Base-by-base conservation (phyloP, 2,113 vertebrate species). In the Lampris incognitus region DNA sequence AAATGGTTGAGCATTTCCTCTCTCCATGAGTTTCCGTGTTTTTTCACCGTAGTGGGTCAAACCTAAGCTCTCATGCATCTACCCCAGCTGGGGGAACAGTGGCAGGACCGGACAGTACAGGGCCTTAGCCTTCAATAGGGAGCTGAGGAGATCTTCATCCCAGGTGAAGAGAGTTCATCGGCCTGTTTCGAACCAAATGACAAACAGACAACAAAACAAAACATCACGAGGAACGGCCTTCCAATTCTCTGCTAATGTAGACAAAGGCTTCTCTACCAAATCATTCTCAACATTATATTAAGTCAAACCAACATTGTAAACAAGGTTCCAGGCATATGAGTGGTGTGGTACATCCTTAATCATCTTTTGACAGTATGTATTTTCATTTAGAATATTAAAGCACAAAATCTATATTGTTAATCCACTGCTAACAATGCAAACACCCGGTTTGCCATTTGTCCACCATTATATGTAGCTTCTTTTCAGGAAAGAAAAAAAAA, bases 351-450 rank as follows among this genome's bases (percentile, higher is more conserved):
- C 48, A 50, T 66, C 59, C 36, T 61, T 71, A 72, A 57, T 72
- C 7, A 3, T 36, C 24, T 69, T 38, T 58, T 1, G 58, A 41
- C 48, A 3, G 11, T 57, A 9, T 56, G 58, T 74, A 50, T 61
- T 5, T 67, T 71, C 4, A 52, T 75, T 85, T 80, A 65, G 41
- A 83, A 42, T 41, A 56, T 56, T 75, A 86, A 92, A 92, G 89
- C 89, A 91, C 91, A 90, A 91, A 41, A 56, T 24, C 38, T 65
- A 65, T 51, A 9, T 63, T 58, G 10, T 49, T 55, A 67, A 49
- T 58, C 6, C 55, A 49, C 13, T 62, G 60, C 41, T 54, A 81
- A 50, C 49, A 42, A 62, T 52, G 51, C 10, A 48, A 59, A 49
- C 56, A 0, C 1, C 65, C 59, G 62, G 65, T 44, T n/a, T 54